Conservation (phyloP, 2,113 vertebrate genomes). For the Rana temporaria region DNA sequence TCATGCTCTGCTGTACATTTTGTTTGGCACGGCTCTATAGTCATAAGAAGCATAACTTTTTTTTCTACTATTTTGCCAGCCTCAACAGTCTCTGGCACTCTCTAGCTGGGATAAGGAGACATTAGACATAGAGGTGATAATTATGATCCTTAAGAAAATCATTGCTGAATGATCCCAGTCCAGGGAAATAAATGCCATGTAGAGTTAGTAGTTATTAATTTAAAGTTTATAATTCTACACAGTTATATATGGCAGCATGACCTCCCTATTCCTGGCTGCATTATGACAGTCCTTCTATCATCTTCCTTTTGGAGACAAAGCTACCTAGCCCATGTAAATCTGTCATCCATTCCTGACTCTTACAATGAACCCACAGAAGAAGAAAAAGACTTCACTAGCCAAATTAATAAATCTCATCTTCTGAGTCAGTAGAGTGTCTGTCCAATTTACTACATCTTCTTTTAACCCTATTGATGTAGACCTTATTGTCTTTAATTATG, state of each 20-base stretch:
- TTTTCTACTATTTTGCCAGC: conserved; percentile 37
- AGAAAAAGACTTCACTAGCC: conserved; percentile 67
- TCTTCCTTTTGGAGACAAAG: conserved; percentile 76
- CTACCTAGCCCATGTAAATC: conserved; percentile 75
- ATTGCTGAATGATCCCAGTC: conserved; percentile 39
- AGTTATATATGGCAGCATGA: conserved; percentile 74
- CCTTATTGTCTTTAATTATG: conserved; percentile 70
- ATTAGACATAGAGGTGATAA: conserved; percentile 59
- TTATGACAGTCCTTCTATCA: conserved; percentile 70
- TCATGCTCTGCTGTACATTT: conserved; percentile 56
- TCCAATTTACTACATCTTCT: conserved; percentile 74
- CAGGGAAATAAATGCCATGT: neutral
- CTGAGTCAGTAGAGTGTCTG: conserved; percentile 67
- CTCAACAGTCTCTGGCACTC: conserved; percentile 29
- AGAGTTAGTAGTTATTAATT: conserved; percentile 60
- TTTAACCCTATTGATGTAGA: conserved; percentile 73
- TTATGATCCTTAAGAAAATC: conserved; percentile 71
- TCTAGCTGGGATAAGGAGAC: conserved; percentile 20
- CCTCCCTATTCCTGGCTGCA: conserved; percentile 78
- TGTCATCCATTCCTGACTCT: conserved; percentile 71
- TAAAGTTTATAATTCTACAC: conserved; percentile 79
- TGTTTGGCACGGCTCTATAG: conserved; percentile 43
- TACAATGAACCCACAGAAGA: conserved; percentile 67
- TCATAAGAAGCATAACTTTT: conserved; percentile 53
- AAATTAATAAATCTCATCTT: conserved; percentile 71